Evolutionary conservation across 2,797 vertebrate genomes (phyloP).

Genomic region (Hylomyscus alleni): DNA sequence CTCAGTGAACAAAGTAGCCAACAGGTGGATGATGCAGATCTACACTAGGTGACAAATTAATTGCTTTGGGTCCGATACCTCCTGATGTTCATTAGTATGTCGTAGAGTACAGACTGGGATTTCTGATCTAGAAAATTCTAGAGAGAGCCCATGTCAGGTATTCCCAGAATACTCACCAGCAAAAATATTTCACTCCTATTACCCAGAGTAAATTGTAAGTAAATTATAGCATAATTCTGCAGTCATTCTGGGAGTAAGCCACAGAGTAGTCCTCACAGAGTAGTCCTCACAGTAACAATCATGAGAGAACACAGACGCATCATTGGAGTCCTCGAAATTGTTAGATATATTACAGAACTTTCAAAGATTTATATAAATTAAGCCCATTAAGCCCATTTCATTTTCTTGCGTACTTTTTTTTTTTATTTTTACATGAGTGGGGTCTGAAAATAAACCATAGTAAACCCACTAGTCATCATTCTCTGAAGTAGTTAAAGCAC

Average conservation of each 20-base stretch:
- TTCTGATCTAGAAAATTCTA: constrained; percentile 37
- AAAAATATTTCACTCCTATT: background rate
- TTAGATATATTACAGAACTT: background rate
- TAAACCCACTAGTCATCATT: background rate
- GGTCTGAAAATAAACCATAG: constrained; percentile 41
- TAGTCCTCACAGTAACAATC: background rate
- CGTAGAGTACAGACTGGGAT: background rate
- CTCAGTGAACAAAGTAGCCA: background rate
- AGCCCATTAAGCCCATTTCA: background rate
- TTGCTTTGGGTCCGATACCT: background rate
- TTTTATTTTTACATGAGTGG: background rate
- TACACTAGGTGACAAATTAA: background rate
- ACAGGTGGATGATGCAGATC: background rate
- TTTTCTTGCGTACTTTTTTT: background rate
- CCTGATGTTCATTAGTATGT: background rate
- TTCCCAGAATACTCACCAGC: background rate
- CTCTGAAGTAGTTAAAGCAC: background rate
- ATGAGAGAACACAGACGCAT: background rate
- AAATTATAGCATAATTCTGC: background rate
- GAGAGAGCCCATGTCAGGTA: background rate
- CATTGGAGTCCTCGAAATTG: background rate
- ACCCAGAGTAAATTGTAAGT: background rate
- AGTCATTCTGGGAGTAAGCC: background rate
- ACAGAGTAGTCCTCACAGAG: too few species aligned
- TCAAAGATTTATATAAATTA: background rate